Percentiles rank a stretch among this genome's conserved stretches.
Evolutionary conservation across 2,797 vertebrate genomes (phyloP).

Genomic region (Aeoliscus strigatus): DNA sequence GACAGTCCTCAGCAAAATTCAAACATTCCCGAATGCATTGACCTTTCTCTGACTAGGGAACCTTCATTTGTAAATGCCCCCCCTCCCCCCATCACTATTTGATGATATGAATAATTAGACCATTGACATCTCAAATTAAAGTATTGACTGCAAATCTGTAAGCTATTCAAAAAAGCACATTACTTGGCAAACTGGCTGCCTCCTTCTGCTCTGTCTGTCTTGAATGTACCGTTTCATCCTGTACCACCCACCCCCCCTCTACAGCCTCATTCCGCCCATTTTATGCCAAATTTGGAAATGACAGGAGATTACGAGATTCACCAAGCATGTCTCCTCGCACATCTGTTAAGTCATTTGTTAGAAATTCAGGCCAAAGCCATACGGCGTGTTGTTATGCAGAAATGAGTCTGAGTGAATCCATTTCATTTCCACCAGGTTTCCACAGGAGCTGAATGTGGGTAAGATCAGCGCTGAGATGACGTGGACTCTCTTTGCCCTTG

Average conservation of each 20-base stretch:
- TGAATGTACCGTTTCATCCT: conserved; percentile 24
- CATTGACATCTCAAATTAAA: conserved; percentile 40
- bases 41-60: conserved; percentile 25
- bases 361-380: conserved; percentile 37
- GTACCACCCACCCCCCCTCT: no score
- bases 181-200: conserved; percentile 39
- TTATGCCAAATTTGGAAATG: no score
- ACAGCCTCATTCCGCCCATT: no score
- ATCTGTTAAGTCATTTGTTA: conserved; percentile 44
- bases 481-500: conserved; percentile 91
- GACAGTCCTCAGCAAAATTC: conserved; percentile 16
- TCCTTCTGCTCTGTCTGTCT: conserved; percentile 5
- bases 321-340: conserved; percentile 33
- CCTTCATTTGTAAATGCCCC: conserved; percentile 41
- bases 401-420: conserved; percentile 55
- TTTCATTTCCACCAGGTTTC: conserved; percentile 82
- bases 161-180: conserved; percentile 57
- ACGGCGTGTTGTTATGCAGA: conserved; percentile 35
- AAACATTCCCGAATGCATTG: conserved; percentile 51
- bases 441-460: conserved; percentile 93
- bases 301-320: conserved; percentile 33
- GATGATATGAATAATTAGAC: conserved; percentile 54
- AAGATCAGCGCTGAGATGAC: conserved; percentile 91
- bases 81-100: conserved; percentile 48
- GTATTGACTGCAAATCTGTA: conserved; percentile 62